phyloP scores from a whole-genome alignment of 2,888 invertebrate genomes.

The Andrena flavipes region DNA sequence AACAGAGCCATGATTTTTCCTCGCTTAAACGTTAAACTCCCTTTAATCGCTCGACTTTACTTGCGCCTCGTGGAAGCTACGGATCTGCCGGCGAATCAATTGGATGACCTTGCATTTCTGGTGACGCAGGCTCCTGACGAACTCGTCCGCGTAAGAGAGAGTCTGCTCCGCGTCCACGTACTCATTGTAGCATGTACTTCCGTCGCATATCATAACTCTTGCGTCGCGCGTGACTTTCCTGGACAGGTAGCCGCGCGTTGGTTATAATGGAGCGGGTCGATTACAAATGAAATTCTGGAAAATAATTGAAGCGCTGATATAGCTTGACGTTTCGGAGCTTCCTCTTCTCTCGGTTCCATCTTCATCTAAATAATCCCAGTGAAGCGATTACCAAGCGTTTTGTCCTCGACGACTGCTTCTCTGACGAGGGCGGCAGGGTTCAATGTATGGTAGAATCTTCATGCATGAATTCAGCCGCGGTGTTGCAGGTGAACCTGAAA shows the following conservation, averaged over 20 bases:
- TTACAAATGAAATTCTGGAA: constrained; percentile 49
- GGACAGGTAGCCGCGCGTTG: not conserved
- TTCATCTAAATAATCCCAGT: constrained; percentile 23
- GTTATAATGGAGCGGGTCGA: not conserved
- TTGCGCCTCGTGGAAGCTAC: constrained; percentile 67
- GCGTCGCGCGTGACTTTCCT: not conserved
- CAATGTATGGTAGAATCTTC: not conserved
- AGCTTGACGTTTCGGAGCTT: constrained; percentile 10
- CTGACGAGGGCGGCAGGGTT: not conserved
- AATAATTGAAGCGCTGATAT: constrained; percentile 31
- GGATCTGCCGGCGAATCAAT: constrained; percentile 74
- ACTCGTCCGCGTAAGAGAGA: constrained; percentile 57
- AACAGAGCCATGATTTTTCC: not conserved
- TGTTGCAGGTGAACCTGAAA: constrained; percentile 15
- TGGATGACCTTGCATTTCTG: constrained; percentile 76
- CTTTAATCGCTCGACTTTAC: constrained; percentile 48
- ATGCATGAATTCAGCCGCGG: not conserved
- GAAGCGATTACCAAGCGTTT: constrained; percentile 9
- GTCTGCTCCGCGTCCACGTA: constrained; percentile 24
- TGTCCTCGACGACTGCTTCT: not conserved
- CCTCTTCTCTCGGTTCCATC: not conserved
- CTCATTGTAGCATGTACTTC: constrained; percentile 38
- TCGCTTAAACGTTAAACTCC: not conserved
- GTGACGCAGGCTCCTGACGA: constrained; percentile 70
- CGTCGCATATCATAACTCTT: constrained; percentile 63